A percentile compares a stretch with the other conserved stretches of the same genome.
Evolutionary conservation across 2,797 vertebrate genomes (phyloP).

Genomic region (Lagocephalus sceleratus): DNA sequence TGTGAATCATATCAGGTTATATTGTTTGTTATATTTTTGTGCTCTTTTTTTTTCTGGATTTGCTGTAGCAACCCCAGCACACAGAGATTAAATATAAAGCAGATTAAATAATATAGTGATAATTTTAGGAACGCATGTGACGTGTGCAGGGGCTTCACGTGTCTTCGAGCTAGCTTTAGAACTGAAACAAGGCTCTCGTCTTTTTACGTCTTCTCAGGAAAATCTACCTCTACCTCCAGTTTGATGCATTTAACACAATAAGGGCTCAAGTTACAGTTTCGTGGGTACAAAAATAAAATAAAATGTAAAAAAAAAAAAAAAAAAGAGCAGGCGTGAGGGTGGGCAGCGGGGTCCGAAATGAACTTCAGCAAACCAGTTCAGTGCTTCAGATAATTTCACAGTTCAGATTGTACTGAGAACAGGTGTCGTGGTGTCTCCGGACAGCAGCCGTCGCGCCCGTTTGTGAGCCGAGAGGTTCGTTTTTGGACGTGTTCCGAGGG

Average conservation of each 20-base stretch:
- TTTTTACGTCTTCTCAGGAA: conserved; percentile 78
- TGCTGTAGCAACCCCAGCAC: conserved; percentile 56
- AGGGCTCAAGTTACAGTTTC: conserved; percentile 66
- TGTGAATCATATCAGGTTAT: conserved; percentile 61
- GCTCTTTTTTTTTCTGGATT: conserved; percentile 31
- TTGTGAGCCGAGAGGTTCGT: conserved; percentile 27
- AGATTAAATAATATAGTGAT: conserved; percentile 52
- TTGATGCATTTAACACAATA: conserved; percentile 67
- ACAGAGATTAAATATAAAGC: conserved; percentile 63
- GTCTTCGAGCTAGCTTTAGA: conserved; percentile 57
- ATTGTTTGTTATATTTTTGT: conserved; percentile 40
- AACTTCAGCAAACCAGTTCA: conserved; percentile 14
- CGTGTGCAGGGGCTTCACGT: conserved; percentile 36
- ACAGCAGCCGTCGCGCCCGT: conserved; percentile 17
- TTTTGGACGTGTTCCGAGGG: conserved; percentile 23
- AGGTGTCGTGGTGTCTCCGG: conserved; percentile 14
- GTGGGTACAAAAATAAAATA: conserved; percentile 50
- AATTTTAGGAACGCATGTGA: conserved; percentile 51
- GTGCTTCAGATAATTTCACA: conserved; percentile 4
- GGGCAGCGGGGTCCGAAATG: conserved; percentile 25
- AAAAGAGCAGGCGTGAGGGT: conserved; percentile 24
- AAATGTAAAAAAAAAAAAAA: too few species aligned
- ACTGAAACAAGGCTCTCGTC: conserved; percentile 63
- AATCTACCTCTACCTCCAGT: conserved; percentile 83
- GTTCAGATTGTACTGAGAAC: conserved; percentile 5